Conservation (phyloP, 2,888 invertebrate genomes). For the Cremastinae sp. region DNA sequence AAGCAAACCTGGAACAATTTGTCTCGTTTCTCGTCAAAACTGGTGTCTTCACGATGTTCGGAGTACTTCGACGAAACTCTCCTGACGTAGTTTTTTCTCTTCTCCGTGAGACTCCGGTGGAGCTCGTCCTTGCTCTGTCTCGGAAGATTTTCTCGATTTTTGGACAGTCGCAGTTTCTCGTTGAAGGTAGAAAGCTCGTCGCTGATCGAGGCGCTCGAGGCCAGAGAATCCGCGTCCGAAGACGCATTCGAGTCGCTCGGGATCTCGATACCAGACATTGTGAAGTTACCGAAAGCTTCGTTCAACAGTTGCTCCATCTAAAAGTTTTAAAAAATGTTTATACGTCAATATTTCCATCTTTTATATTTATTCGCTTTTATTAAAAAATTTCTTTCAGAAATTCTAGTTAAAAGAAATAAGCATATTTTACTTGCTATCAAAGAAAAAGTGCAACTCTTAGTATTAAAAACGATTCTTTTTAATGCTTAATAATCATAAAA, state of each 20-base stretch:
- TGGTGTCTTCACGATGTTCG: conserved; percentile 75
- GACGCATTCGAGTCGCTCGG: conserved; percentile 70
- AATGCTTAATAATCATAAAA: no score
- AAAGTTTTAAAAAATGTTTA: conserved; percentile 26
- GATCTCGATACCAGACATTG: conserved; percentile 62
- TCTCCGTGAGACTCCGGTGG: conserved; percentile 83
- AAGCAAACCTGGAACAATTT: conserved; percentile 86
- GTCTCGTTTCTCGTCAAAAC: conserved; percentile 72
- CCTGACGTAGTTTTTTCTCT: conserved; percentile 85
- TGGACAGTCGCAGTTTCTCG: conserved; percentile 64
- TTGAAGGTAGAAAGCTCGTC: conserved; percentile 67
- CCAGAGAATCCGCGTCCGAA: conserved; percentile 80
- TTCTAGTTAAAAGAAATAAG: no score
- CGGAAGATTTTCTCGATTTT: conserved; percentile 60
- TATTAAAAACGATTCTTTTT: no score
- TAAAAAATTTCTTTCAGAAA: background rate
- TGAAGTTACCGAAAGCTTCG: conserved; percentile 72
- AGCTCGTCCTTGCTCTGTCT: conserved; percentile 79
- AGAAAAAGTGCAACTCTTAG: no score
- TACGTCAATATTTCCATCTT: conserved; percentile 14
- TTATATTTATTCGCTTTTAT: background rate
- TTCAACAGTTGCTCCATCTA: conserved; percentile 74
- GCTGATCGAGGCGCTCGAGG: conserved; percentile 77
- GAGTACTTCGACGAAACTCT: conserved; percentile 83
- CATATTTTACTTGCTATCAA: no score